Evolutionary conservation across 2,888 invertebrate genomes (phyloP).

Genomic region (Gastracanthus pulcherrimus): DNA sequence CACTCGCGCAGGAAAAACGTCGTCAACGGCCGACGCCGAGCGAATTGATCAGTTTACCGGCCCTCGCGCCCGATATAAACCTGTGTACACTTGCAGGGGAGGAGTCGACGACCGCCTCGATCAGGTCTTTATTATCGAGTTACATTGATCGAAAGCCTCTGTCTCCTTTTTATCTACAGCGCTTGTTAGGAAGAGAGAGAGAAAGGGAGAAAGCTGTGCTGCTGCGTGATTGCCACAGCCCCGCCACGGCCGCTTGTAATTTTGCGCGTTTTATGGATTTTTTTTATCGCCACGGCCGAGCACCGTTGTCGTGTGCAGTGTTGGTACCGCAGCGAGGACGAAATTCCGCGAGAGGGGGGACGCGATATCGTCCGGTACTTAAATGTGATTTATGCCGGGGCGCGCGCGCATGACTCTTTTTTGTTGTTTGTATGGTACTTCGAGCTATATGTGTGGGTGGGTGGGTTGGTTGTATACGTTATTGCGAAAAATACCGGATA

Average conservation of each 20-base stretch:
- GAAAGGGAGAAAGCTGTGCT: too few species aligned
- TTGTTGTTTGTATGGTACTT: too few species aligned
- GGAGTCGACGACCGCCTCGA: neutral
- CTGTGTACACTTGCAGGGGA: neutral
- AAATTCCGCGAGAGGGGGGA: neutral
- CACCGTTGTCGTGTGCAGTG: too few species aligned
- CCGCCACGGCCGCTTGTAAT: conserved; percentile 47
- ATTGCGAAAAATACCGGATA: neutral
- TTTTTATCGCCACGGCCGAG: conserved; percentile 34
- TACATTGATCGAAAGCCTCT: conserved; percentile 39
- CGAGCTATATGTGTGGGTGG: too few species aligned
- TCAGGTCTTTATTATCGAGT: conserved; percentile 46
- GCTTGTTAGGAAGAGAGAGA: neutral
- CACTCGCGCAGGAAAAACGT: conserved; percentile 33
- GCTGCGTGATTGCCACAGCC: neutral
- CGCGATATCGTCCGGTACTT: conserved; percentile 37
- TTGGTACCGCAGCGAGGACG: neutral
- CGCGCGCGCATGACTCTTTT: conserved; percentile 7
- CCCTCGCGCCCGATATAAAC: conserved; percentile 7
- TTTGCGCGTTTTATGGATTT: conserved; percentile 49
- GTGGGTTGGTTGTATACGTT: too few species aligned
- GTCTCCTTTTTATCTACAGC: neutral
- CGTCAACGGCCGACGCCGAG: conserved; percentile 29
- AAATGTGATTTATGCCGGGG: conserved; percentile 47
- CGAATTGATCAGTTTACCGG: conserved; percentile 51